Conservation (phyloP, 1,140 invertebrate species). For the Drosophila kanapiae region DNA sequence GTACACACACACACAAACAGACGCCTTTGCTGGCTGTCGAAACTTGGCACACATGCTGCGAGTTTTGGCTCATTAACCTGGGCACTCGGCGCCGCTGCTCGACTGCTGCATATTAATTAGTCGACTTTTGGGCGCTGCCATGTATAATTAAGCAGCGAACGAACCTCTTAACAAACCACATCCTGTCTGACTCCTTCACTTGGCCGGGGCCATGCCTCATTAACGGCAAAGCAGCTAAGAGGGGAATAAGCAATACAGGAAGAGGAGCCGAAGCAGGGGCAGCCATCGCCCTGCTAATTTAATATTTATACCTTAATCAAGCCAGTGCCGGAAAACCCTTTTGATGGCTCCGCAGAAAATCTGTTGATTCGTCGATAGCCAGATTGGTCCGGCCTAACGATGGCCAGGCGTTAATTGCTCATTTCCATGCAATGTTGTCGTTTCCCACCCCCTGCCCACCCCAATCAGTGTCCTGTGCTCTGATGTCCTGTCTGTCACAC, state of each 20-base stretch:
- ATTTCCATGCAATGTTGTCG: slow-evolving; percentile 66
- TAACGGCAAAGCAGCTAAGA: slow-evolving; percentile 47
- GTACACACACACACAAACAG: slow-evolving; percentile 45
- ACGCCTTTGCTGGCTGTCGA: slow-evolving; percentile 60
- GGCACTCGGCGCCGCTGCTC: slow-evolving; percentile 46
- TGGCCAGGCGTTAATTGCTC: slow-evolving; percentile 77
- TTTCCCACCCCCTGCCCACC: slow-evolving; percentile 10
- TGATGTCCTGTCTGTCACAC: slow-evolving; percentile 59
- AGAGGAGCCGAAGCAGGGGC: slow-evolving; percentile 7
- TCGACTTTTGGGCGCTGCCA: slow-evolving; percentile 79
- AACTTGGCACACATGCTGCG: slow-evolving; percentile 74
- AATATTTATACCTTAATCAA: slow-evolving; percentile 84
- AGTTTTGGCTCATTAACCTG: slow-evolving; percentile 77
- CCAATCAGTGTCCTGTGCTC: slow-evolving; percentile 11
- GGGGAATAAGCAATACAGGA: slow-evolving; percentile 3
- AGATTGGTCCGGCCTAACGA: slow-evolving; percentile 53
- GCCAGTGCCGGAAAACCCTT: slow-evolving; percentile 42
- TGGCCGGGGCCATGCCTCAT: slow-evolving; percentile 66
- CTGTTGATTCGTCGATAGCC: slow-evolving; percentile 58
- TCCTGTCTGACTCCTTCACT: slow-evolving; percentile 61
- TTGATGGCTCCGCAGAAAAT: slow-evolving; percentile 64
- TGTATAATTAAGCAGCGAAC: slow-evolving; percentile 77
- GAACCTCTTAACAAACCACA: slow-evolving; percentile 63
- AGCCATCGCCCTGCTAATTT: slow-evolving; percentile 62
- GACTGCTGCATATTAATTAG: slow-evolving; percentile 79